Evolutionary conservation across 2,113 vertebrate genomes (phyloP).

Genomic region (Peromyscus maniculatus): DNA sequence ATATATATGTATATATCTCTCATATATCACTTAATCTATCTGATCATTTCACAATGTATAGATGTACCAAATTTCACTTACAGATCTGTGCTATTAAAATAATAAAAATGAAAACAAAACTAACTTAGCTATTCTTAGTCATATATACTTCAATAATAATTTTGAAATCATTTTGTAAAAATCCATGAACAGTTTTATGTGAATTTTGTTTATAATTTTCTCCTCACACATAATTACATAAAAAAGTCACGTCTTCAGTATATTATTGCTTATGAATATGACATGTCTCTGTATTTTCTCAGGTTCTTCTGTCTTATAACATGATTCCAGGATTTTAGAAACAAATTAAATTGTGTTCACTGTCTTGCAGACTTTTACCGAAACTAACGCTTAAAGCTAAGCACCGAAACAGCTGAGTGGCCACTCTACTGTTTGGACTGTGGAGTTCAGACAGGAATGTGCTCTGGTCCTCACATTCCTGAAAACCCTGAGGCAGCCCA

Average conservation of each 20-base stretch:
- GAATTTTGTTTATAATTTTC: conserved; percentile 15
- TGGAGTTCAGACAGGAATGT: background rate
- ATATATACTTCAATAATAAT: background rate
- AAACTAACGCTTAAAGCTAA: background rate
- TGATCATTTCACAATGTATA: background rate
- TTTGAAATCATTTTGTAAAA: background rate
- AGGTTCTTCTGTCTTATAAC: background rate
- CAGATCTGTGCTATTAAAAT: background rate
- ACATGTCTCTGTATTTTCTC: background rate
- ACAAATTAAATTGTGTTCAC: background rate
- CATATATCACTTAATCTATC: background rate
- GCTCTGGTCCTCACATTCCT: conserved; percentile 30
- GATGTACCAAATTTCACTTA: background rate
- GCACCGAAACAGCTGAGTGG: background rate
- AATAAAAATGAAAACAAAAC: background rate
- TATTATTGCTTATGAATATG: background rate
- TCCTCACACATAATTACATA: background rate
- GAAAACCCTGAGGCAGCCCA: background rate
- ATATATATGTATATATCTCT: too few relatives aligned
- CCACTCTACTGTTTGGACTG: background rate
- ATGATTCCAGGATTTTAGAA: background rate
- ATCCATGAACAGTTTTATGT: background rate
- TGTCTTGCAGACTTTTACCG: background rate
- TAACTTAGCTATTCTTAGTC: background rate
- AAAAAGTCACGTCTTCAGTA: background rate